These are phyloP conservation scores for Metridium senile DNA, from an alignment of 92 coral and sea anemone species.

Conservation along the genomic window DNA sequence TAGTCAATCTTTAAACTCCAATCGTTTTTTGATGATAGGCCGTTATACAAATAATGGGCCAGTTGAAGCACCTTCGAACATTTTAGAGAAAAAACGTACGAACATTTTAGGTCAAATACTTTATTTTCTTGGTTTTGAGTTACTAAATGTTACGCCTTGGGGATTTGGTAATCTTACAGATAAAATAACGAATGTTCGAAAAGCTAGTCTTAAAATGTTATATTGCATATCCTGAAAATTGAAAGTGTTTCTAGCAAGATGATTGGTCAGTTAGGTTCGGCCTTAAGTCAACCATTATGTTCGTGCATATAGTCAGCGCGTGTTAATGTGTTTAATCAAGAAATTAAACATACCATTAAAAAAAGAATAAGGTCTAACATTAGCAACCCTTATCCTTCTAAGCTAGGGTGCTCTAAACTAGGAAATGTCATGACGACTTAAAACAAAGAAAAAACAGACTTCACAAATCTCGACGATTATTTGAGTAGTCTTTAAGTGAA, in stretches of 20 bases:
- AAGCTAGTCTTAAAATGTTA: not conserved
- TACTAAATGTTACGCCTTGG: constrained; percentile 40
- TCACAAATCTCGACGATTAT: not conserved
- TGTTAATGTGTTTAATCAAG: constrained; percentile 30
- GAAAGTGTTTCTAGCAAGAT: constrained; percentile 8
- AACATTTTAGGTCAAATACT: not conserved
- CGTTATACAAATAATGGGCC: not conserved
- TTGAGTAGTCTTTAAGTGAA: not conserved
- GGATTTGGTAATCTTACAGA: constrained; percentile 19
- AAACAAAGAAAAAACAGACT: constrained; percentile 6
- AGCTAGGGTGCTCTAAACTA: constrained; percentile 13
- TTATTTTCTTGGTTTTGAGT: not conserved
- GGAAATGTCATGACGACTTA: constrained; percentile 6
- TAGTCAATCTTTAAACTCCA: not conserved
- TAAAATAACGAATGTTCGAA: constrained; percentile 11
- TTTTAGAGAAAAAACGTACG: not conserved
- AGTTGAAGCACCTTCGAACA: not conserved
- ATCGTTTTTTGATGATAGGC: not conserved
- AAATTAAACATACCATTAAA: constrained; percentile 22
- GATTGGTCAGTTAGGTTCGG: constrained; percentile 18
- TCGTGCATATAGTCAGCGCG: constrained; percentile 3
- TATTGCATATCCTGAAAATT: constrained; percentile 21
- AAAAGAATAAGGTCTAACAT: constrained; percentile 20
- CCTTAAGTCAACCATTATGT: constrained; percentile 21
- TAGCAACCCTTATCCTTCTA: constrained; percentile 31